A percentile compares a stretch with the other conserved stretches of the same genome.
phyloP scores from a whole-genome alignment of 2,888 invertebrate species.

The Xanthostigma xanthostigma region DNA sequence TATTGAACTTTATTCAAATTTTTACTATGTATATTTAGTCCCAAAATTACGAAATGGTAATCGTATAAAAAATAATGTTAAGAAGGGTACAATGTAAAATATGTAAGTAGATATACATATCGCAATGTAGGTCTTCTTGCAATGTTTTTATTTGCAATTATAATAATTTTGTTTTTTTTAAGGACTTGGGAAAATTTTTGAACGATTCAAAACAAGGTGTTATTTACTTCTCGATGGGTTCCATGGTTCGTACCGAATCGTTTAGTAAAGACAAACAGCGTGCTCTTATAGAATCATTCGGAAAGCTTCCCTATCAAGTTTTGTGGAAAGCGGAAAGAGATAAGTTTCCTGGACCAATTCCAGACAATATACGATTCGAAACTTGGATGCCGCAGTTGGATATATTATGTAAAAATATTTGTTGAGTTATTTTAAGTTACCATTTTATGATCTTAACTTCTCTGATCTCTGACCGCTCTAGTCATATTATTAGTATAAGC shows the following conservation, averaged over 20 bases:
- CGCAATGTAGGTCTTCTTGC: too few relatives aligned
- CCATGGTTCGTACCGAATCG: constrained; percentile 38
- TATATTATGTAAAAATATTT: constrained; percentile 31
- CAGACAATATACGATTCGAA: constrained; percentile 34
- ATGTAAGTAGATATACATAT: too few relatives aligned
- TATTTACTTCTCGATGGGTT: constrained; percentile 43
- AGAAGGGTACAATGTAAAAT: too few relatives aligned
- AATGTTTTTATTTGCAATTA: too few relatives aligned
- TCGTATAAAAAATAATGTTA: too few relatives aligned
- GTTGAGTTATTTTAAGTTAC: not conserved
- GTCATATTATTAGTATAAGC: too few relatives aligned
- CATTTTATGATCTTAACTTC: too few relatives aligned
- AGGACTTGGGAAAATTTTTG: constrained; percentile 19
- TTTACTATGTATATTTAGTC: too few relatives aligned
- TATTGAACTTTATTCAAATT: too few relatives aligned
- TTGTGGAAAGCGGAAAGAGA: constrained; percentile 37
- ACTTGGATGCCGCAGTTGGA: constrained; percentile 40
- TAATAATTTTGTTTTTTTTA: constrained; percentile 7
- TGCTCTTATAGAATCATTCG: constrained; percentile 34
- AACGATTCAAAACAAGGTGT: constrained; percentile 22
- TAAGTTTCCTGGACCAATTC: constrained; percentile 28
- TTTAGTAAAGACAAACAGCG: constrained; percentile 32
- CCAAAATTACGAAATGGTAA: too few relatives aligned
- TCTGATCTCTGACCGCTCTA: too few relatives aligned
- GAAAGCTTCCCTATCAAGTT: constrained; percentile 35